phyloP scores from a whole-genome alignment of 2,888 invertebrate genomes.

The Apamea anceps region DNA sequence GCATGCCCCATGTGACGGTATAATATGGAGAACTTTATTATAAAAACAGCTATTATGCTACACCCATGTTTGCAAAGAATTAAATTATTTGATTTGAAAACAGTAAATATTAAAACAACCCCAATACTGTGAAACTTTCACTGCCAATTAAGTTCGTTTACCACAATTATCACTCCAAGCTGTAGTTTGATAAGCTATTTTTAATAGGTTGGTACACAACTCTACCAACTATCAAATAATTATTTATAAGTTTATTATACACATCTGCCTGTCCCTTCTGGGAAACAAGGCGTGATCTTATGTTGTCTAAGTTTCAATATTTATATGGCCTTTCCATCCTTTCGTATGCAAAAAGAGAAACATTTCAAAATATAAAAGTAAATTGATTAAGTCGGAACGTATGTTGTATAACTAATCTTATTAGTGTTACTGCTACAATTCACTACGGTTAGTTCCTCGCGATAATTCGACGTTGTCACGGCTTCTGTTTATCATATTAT shows the following conservation, averaged over 20 bases:
- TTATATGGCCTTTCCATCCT: not conserved
- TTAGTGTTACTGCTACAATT: constrained; percentile 35
- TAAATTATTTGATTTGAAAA: not conserved
- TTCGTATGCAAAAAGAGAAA: not conserved
- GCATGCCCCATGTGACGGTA: too few species aligned
- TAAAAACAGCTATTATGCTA: too few species aligned
- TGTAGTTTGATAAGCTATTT: not conserved
- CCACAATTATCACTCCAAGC: not conserved
- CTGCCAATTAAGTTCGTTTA: not conserved
- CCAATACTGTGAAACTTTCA: not conserved
- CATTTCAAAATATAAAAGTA: not conserved
- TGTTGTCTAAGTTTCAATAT: not conserved
- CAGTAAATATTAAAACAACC: not conserved
- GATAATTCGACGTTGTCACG: constrained; percentile 30
- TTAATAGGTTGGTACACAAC: not conserved
- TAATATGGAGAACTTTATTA: too few species aligned
- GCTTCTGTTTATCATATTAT: constrained; percentile 33
- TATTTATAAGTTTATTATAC: not conserved
- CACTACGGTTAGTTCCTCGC: constrained; percentile 23
- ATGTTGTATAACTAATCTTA: constrained; percentile 42
- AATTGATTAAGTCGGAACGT: constrained; percentile 37
- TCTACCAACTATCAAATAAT: not conserved
- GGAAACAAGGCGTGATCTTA: not conserved
- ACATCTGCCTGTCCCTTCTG: not conserved
- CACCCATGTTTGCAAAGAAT: too few species aligned